phyloP scores from a whole-genome alignment of 2,797 vertebrate genomes.

The Sebastes nivosus region DNA sequence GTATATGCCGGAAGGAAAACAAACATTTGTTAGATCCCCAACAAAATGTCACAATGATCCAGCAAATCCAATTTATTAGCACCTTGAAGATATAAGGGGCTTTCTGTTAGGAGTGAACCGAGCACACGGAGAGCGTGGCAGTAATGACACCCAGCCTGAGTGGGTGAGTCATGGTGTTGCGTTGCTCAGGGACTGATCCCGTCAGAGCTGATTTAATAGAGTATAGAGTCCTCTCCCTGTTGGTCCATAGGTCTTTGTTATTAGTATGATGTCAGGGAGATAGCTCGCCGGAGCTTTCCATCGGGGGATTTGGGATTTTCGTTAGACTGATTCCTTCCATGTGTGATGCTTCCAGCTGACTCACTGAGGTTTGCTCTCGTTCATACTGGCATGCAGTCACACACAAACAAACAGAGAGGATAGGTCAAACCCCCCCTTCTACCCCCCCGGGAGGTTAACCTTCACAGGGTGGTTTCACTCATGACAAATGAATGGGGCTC shows the following conservation, averaged over 20 bases:
- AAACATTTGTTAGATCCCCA: not conserved
- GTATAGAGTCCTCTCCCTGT: slow-evolving; percentile 49
- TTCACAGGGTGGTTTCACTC: slow-evolving; percentile 16
- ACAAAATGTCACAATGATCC: not conserved
- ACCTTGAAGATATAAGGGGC: slow-evolving; percentile 25
- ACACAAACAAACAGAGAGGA: slow-evolving; percentile 3
- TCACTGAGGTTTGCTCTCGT: slow-evolving; percentile 14
- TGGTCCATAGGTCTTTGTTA: slow-evolving; percentile 59
- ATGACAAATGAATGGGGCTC: not conserved
- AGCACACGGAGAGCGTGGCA: not conserved
- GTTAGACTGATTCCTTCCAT: slow-evolving; percentile 59
- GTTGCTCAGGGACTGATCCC: slow-evolving; percentile 45
- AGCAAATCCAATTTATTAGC: slow-evolving; percentile 14
- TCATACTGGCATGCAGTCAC: slow-evolving; percentile 10
- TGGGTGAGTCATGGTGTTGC: slow-evolving; percentile 53
- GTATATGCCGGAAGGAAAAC: not conserved
- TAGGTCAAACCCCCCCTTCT: not conserved
- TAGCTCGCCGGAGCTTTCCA: slow-evolving; percentile 22
- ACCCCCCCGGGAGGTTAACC: not conserved
- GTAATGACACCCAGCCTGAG: slow-evolving; percentile 29
- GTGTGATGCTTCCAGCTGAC: slow-evolving; percentile 45
- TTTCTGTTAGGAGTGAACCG: slow-evolving; percentile 17
- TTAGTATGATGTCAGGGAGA: slow-evolving; percentile 68
- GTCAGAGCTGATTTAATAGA: slow-evolving; percentile 54
- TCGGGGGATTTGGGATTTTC: slow-evolving; percentile 25